Conservation (phyloP, 2,113 vertebrate species). For the Mobula birostris region DNA sequence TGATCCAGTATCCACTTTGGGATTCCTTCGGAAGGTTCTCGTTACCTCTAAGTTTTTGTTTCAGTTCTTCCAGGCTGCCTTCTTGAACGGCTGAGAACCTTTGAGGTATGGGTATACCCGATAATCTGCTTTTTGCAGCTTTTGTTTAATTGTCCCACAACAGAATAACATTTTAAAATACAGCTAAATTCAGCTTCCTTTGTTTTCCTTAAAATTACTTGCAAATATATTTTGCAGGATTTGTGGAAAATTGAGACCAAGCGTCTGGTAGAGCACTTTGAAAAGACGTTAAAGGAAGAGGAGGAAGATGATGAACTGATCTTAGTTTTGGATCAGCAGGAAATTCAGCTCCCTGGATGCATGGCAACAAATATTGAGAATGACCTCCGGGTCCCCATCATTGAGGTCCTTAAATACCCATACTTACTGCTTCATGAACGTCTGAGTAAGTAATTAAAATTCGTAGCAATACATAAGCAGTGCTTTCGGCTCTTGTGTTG, state of each 20-base stretch:
- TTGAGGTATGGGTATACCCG: not conserved
- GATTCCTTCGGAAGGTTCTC: too few relatives aligned
- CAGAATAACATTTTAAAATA: not conserved
- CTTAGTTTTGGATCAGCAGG: slow-evolving; percentile 58
- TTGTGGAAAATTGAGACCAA: slow-evolving; percentile 67
- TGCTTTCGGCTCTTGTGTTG: not conserved
- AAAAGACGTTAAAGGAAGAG: slow-evolving; percentile 51
- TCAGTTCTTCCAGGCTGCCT: not conserved
- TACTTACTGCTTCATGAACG: slow-evolving; percentile 63
- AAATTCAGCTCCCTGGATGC: slow-evolving; percentile 50
- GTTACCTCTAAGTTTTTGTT: too few relatives aligned
- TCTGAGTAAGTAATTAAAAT: slow-evolving; percentile 61
- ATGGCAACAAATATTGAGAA: slow-evolving; percentile 64
- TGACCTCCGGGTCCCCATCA: slow-evolving; percentile 60
- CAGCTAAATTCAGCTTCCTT: not conserved
- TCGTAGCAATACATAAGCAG: too few relatives aligned
- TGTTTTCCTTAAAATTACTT: not conserved
- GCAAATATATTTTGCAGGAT: slow-evolving; percentile 46
- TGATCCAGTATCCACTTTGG: not conserved
- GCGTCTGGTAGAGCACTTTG: slow-evolving; percentile 63
- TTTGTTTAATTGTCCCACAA: not conserved
- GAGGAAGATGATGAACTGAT: slow-evolving; percentile 59
- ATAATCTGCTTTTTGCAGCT: not conserved
- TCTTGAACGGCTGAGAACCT: too few relatives aligned
- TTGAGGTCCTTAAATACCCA: slow-evolving; percentile 73